Percentiles rank a stretch among this genome's conserved stretches.
These are phyloP conservation scores for Pachliopta kotzebuea DNA, from an alignment of 2,888 invertebrate species.

Conservation along the genomic window DNA sequence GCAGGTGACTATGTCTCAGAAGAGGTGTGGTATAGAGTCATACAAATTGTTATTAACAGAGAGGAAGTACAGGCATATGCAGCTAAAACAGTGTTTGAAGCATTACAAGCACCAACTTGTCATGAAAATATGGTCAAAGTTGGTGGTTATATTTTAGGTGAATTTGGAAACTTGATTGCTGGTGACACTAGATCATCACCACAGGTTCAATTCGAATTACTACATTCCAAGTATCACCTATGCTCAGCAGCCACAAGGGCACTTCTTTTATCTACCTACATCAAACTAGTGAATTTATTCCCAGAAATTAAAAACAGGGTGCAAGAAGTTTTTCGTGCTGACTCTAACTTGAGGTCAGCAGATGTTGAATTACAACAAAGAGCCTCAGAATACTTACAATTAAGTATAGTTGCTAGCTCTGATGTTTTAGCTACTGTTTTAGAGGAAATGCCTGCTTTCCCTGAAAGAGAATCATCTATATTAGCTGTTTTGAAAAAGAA, in stretches of 20 bases:
- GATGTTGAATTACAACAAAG: conserved; percentile 99
- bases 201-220: conserved; percentile 96
- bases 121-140: conserved; percentile 99
- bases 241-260: conserved; percentile 99
- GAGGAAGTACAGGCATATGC: conserved; percentile 99
- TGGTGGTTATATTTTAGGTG: conserved; percentile 98
- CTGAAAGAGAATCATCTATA: conserved; percentile 98
- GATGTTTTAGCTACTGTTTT: conserved; percentile 99
- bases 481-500: conserved; percentile 98
- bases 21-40: conserved; percentile 99
- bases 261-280: conserved; percentile 97
- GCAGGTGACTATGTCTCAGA: conserved; percentile 99
- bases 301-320: conserved; percentile 98
- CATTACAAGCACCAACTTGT: conserved; percentile 98
- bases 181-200: conserved; percentile 99
- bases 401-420: conserved; percentile 96
- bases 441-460: conserved; percentile 99
- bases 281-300: conserved; percentile 99
- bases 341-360: conserved; percentile 97
- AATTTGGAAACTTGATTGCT: conserved; percentile 99
- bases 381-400: conserved; percentile 97
- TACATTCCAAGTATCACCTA: conserved; percentile 99
- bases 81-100: conserved; percentile 99
- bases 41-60: conserved; percentile 99
- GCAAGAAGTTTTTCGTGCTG: conserved; percentile 95